Evolutionary conservation across 2,113 vertebrate genomes (phyloP).

Genomic region (Alces alces): DNA sequence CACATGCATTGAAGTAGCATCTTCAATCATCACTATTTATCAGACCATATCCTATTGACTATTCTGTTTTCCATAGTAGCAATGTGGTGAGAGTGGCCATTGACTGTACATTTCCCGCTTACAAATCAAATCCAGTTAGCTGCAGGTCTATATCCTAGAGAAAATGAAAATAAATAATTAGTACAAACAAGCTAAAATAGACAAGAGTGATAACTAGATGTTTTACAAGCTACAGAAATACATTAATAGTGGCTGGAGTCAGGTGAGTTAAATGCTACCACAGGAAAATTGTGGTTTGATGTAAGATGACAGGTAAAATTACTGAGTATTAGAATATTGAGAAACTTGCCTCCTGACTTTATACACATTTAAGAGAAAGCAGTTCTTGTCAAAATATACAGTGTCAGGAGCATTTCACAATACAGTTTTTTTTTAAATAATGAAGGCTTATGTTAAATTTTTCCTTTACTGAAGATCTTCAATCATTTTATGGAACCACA

Average conservation of each 20-base stretch:
- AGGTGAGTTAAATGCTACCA: slow-evolving; percentile 69
- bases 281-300: slow-evolving; percentile 67
- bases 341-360: slow-evolving; percentile 63
- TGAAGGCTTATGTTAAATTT: not conserved
- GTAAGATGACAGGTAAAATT: slow-evolving; percentile 63
- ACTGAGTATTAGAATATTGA: slow-evolving; percentile 64
- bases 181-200: slow-evolving; percentile 77
- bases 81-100: slow-evolving; percentile 78
- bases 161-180: slow-evolving; percentile 90
- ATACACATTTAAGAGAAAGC: slow-evolving; percentile 38
- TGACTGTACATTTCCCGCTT: slow-evolving; percentile 80
- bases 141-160: slow-evolving; percentile 86
- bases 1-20: slow-evolving; percentile 79
- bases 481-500: slow-evolving; percentile 2
- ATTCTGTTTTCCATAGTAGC: slow-evolving; percentile 85
- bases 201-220: slow-evolving; percentile 77
- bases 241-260: slow-evolving; percentile 70
- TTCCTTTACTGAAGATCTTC: not conserved
- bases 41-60: slow-evolving; percentile 84
- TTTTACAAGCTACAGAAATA: slow-evolving; percentile 75
- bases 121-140: slow-evolving; percentile 88
- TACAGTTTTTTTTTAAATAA: not conserved
- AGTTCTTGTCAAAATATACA: slow-evolving; percentile 45
- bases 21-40: slow-evolving; percentile 83
- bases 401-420: not conserved